These are phyloP conservation scores for Sycophila texana DNA, from an alignment of 2,888 invertebrate species.

Conservation along the genomic window DNA sequence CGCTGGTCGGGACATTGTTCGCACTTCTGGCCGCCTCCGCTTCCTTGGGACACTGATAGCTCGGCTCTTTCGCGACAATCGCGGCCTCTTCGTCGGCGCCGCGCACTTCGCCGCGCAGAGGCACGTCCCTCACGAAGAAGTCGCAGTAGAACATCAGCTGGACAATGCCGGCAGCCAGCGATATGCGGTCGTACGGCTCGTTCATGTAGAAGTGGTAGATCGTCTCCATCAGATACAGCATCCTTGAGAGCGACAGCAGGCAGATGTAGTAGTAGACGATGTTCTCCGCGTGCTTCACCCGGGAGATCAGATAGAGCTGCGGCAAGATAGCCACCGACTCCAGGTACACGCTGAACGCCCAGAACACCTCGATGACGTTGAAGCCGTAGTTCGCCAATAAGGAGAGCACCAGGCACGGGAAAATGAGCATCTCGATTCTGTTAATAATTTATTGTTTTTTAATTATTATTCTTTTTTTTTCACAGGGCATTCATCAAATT, in stretches of 20 bases:
- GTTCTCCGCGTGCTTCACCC: conserved; percentile 24
- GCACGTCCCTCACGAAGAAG: conserved; percentile 39
- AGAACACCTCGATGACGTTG: conserved; percentile 28
- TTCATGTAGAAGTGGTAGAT: conserved; percentile 38
- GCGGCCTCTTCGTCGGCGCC: not conserved
- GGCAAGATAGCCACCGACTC: conserved; percentile 52
- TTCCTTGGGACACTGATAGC: conserved; percentile 4
- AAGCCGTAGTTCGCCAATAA: conserved; percentile 38
- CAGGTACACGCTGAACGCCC: conserved; percentile 53
- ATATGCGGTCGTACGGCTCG: conserved; percentile 36
- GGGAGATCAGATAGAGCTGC: conserved; percentile 34
- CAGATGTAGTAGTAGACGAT: conserved; percentile 47
- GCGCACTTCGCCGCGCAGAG: conserved; percentile 8
- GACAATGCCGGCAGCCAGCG: conserved; percentile 43
- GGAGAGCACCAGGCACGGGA: conserved; percentile 46
- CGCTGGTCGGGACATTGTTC: not conserved
- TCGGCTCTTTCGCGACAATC: not conserved
- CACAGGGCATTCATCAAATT: not conserved
- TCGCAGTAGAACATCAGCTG: conserved; percentile 55
- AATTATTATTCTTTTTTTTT: not conserved
- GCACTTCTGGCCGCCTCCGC: conserved; percentile 19
- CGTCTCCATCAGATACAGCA: conserved; percentile 26
- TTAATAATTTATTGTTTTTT: not conserved
- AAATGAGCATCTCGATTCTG: conserved; percentile 48
- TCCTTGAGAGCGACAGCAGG: conserved; percentile 26